Base-by-base conservation (phyloP, 1,140 invertebrate species). In the Megathymus violae region DNA sequence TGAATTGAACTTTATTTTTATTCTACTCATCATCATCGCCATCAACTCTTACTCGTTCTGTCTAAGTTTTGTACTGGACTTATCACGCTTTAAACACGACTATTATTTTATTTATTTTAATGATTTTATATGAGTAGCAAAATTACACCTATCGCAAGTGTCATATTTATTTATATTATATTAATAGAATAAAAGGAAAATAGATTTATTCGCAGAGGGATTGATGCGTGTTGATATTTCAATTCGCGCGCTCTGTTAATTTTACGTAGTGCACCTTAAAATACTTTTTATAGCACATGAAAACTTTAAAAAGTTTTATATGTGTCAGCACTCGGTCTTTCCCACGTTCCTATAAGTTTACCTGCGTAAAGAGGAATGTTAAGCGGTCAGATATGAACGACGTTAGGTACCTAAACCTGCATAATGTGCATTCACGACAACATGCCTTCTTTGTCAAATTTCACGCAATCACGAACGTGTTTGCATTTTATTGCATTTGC, bases 1-100 rank as follows among this genome's bases (percentile, higher is more conserved):
- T 81, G 88, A 86, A 78, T 78, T 82, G n/a, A 78, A 78, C 76
- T 81, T 86, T 89, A 86, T 86, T 78, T 74, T 68, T 54, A 70
- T 62, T 51, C n/a, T 41, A n/a, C 34, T 48, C 17, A 50, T 19
- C 16, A 17, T 17, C 34, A 34, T 60, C 40, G 25, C n/a, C n/a
- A n/a, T n/a, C n/a, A n/a, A n/a, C n/a, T n/a, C n/a, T n/a, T n/a
- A n/a, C n/a, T n/a, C n/a, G n/a, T n/a, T n/a, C n/a, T n/a, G n/a
- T n/a, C n/a, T n/a, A n/a, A n/a, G n/a, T n/a, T n/a, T n/a, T n/a
- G n/a, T n/a, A n/a, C n/a, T n/a, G n/a, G n/a, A n/a, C n/a, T n/a
- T n/a, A n/a, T n/a, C n/a, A n/a, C n/a, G n/a, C n/a, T n/a, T n/a
- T n/a, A n/a, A n/a, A n/a, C n/a, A n/a, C n/a, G n/a, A n/a, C n/a